phyloP scores from a whole-genome alignment of 2,113 vertebrate genomes.

The Gopherus evgoodei region DNA sequence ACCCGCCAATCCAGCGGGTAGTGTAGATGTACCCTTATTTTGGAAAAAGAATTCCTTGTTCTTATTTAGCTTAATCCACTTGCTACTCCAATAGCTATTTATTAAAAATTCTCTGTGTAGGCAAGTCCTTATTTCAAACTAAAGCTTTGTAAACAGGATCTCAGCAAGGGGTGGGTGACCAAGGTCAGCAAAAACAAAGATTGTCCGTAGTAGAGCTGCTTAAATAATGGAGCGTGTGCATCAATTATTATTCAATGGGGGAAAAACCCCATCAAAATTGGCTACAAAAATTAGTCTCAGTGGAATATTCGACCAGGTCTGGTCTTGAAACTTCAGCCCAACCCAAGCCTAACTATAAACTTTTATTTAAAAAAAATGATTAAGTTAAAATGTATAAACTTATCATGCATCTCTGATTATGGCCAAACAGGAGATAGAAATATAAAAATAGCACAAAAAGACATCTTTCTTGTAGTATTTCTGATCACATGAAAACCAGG shows the following conservation, averaged over 20 bases:
- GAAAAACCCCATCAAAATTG: neutral
- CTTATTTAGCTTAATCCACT: neutral
- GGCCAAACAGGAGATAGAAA: constrained; percentile 8
- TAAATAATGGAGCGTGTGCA: neutral
- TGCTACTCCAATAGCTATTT: neutral
- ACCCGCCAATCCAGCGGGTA: too few species aligned
- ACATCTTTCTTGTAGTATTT: neutral
- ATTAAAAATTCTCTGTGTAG: neutral
- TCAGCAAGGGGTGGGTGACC: neutral
- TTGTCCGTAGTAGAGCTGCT: neutral
- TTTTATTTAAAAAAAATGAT: neutral
- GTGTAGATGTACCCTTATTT: neutral
- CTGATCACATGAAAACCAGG: constrained; percentile 52
- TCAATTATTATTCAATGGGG: neutral
- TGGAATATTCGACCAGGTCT: neutral
- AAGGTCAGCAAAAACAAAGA: neutral
- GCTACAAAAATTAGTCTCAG: neutral
- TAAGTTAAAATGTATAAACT: neutral
- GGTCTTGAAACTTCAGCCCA: neutral
- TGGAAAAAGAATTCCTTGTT: fast-evolving
- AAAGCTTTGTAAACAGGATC: neutral
- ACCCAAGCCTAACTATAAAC: neutral
- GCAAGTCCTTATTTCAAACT: neutral
- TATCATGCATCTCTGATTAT: neutral
- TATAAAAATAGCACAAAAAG: constrained; percentile 27